Conservation (phyloP, 2,113 vertebrate species). For the Catagonus wagneri region DNA sequence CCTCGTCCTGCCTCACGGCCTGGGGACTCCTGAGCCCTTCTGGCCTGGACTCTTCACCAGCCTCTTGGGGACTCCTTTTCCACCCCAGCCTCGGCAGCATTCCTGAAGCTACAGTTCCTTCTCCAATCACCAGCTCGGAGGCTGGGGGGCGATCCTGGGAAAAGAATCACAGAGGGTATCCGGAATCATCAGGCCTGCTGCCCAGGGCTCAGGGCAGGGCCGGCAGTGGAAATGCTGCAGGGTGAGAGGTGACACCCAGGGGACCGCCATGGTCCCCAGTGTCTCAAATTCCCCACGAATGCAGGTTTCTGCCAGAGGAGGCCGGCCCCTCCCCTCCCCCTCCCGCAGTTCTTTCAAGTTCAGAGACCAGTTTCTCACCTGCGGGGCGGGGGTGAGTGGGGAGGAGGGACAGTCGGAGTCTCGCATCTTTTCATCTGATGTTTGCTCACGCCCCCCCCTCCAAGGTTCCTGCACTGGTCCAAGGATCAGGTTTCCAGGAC, state of each 20-base stretch:
- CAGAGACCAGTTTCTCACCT: conserved; percentile 6
- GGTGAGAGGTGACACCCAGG: background rate
- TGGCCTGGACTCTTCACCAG: background rate
- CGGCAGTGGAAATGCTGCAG: background rate
- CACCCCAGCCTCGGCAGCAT: background rate
- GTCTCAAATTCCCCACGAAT: background rate
- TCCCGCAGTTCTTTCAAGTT: background rate
- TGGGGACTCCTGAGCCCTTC: background rate
- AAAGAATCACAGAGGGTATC: background rate
- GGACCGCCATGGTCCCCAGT: background rate
- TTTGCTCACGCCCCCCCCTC: background rate
- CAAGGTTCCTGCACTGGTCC: background rate
- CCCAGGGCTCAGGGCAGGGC: background rate
- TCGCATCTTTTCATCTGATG: background rate
- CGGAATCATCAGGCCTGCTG: background rate
- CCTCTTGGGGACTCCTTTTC: background rate
- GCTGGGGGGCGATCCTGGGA: too few relatives aligned
- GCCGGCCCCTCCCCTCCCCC: background rate
- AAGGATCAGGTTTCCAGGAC: background rate
- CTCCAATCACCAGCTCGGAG: background rate
- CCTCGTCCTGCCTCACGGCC: background rate
- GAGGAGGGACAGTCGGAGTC: background rate
- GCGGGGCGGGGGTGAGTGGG: background rate
- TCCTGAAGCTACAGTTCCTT: background rate
- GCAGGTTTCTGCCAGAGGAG: background rate